A percentile compares a stretch with the other conserved stretches of the same genome.
These are phyloP conservation scores for Melanargia galathea DNA, from an alignment of 2,888 invertebrate species.

Conservation along the genomic window DNA sequence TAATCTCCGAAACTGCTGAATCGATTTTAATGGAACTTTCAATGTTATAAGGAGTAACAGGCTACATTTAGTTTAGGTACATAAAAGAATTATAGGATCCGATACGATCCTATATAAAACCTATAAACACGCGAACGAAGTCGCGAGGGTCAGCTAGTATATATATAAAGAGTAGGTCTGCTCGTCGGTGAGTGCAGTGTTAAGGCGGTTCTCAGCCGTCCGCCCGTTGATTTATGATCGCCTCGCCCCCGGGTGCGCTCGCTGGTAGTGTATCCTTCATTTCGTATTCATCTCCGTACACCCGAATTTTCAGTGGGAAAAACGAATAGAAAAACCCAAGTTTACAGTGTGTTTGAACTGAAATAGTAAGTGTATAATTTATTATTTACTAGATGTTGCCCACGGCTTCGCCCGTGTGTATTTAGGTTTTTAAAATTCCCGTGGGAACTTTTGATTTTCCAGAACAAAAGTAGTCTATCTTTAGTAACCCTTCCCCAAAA, in stretches of 20 bases:
- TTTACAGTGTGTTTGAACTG: conserved; percentile 3
- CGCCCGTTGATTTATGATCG: conserved; percentile 47
- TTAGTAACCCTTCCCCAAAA: too few relatives aligned
- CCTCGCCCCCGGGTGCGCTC: conserved; percentile 43
- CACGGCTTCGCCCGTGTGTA: neutral
- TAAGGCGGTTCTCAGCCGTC: conserved; percentile 41
- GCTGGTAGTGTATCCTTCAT: conserved; percentile 36
- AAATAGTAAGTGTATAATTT: conserved; percentile 13
- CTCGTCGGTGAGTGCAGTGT: conserved; percentile 46
- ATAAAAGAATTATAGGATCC: too few relatives aligned
- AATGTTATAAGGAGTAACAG: too few relatives aligned
- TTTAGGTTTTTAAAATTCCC: neutral
- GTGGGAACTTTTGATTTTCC: too few relatives aligned
- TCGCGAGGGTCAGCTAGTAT: neutral
- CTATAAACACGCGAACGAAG: too few relatives aligned
- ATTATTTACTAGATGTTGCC: conserved; percentile 6
- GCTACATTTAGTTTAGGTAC: too few relatives aligned
- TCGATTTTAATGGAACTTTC: too few relatives aligned
- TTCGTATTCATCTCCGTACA: conserved; percentile 42
- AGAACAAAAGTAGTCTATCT: too few relatives aligned
- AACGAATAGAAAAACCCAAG: conserved; percentile 13
- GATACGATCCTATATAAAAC: too few relatives aligned
- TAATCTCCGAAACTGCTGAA: too few relatives aligned
- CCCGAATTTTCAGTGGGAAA: conserved; percentile 34
- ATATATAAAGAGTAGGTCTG: conserved; percentile 28